Base-by-base conservation (phyloP, 2,888 invertebrate genomes). In the Drosophila borealis region DNA sequence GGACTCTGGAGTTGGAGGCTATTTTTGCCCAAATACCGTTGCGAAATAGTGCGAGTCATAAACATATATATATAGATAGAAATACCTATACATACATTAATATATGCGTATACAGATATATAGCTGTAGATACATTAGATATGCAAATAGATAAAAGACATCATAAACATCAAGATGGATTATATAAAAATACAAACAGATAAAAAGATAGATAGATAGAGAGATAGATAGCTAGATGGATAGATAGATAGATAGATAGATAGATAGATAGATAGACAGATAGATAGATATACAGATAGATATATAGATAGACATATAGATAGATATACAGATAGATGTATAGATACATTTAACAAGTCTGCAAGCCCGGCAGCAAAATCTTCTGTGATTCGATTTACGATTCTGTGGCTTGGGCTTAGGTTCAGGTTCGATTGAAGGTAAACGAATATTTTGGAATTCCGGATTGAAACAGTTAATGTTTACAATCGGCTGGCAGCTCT, bases 21-120 rank as follows among this genome's bases (percentile, higher is more conserved):
- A 25, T 59, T 61, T 49, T 36, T 33, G 53, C 19, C n/a, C 37
- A 25, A 63, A 53, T 61, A 54, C 37, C 53, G 46, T 54, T 55
- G 33, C 19, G 19, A 29, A 14, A 39, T 53, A 19, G 17, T 45
- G 50, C 50, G 37, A 37, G 37, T 50, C 50, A 50, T 21, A 39
- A 37, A 29, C 29, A 29, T 2, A 8, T 8, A 29, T 29, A 29
- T 29, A 8, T 25, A 5, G 9, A 49, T n/a, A 29, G 10, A 1
- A 1, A 8, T 25, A 25, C 2, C 5, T 6, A 1, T 10, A 13
- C 13, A n/a, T n/a, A n/a, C n/a, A n/a, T n/a, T n/a, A n/a, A n/a
- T 17, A 9, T 14, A 41, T 9, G 10, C 10, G 2, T 6, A 41
- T 9, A 41, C 10, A 9, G 3, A 21, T 17, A 17, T 13, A 34